phyloP scores from a whole-genome alignment of 2,888 invertebrate genomes.

The Parthenolecanium corni region DNA sequence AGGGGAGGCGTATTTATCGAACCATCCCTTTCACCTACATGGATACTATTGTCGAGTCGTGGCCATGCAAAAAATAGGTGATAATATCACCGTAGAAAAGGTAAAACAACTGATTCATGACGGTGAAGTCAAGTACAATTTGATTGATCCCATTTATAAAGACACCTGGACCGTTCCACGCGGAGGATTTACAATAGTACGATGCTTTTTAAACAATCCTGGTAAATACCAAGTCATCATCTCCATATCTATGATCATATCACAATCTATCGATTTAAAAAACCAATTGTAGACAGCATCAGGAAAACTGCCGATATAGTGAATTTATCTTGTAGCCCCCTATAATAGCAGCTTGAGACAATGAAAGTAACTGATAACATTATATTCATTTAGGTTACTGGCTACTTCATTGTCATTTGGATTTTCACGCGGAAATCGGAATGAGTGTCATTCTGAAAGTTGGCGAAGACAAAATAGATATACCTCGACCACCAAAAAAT shows the following conservation, averaged over 20 bases:
- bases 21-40: slow-evolving; percentile 80
- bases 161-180: slow-evolving; percentile 73
- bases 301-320: no score
- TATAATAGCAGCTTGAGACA: no score
- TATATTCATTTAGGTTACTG: slow-evolving; percentile 52
- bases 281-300: no score
- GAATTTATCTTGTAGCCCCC: no score
- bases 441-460: slow-evolving; percentile 79
- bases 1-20: slow-evolving; percentile 45
- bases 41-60: slow-evolving; percentile 76
- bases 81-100: slow-evolving; percentile 56
- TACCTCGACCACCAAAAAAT: slow-evolving; percentile 56
- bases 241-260: no score
- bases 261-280: no score
- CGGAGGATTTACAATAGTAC: slow-evolving; percentile 74
- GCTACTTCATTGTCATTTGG: slow-evolving; percentile 86
- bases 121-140: slow-evolving; percentile 58
- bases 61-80: slow-evolving; percentile 60
- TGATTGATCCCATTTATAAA: slow-evolving; percentile 63
- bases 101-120: slow-evolving; percentile 54
- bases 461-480: slow-evolving; percentile 58
- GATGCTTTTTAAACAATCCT: slow-evolving; percentile 75
- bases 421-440: slow-evolving; percentile 80
- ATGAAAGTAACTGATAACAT: no score
- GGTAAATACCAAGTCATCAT: no score